A percentile compares a stretch with the other conserved stretches of the same genome.
Conservation (phyloP, 2,888 invertebrate genomes). For the Marronus borbonicus region DNA sequence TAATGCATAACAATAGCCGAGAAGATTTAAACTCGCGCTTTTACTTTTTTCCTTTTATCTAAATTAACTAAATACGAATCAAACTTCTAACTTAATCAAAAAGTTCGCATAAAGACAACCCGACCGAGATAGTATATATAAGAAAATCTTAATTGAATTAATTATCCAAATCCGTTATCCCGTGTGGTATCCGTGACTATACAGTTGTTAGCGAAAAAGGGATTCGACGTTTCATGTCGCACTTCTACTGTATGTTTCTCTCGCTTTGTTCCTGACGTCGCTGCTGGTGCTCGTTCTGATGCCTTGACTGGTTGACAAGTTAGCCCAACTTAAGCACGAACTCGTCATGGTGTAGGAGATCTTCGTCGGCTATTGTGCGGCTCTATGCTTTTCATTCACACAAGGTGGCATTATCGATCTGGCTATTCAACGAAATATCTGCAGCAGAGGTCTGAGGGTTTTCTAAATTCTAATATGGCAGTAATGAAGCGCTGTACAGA, state of each 20-base stretch:
- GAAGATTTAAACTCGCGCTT: neutral
- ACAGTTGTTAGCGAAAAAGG: slow-evolving; percentile 45
- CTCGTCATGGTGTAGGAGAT: slow-evolving; percentile 55
- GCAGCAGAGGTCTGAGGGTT: neutral
- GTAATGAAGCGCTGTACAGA: no score
- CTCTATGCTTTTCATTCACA: slow-evolving; percentile 23
- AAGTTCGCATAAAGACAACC: slow-evolving; percentile 34
- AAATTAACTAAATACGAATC: slow-evolving; percentile 37
- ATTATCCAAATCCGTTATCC: slow-evolving; percentile 57
- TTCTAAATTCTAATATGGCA: neutral
- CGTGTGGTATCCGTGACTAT: slow-evolving; percentile 55
- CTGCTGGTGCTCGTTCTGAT: neutral
- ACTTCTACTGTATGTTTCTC: slow-evolving; percentile 11
- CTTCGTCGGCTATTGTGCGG: slow-evolving; percentile 25
- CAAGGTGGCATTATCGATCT: neutral
- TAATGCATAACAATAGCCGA: slow-evolving; percentile 20
- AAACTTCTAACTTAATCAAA: slow-evolving; percentile 26
- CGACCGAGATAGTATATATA: slow-evolving; percentile 43
- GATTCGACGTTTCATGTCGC: slow-evolving; percentile 41
- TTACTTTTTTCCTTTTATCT: slow-evolving; percentile 22
- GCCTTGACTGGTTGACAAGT: slow-evolving; percentile 60
- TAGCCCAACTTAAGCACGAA: slow-evolving; percentile 61
- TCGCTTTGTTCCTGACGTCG: slow-evolving; percentile 24
- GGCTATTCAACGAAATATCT: slow-evolving; percentile 6
- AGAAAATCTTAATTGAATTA: slow-evolving; percentile 57